Base-by-base conservation (phyloP, 2,888 invertebrate genomes). In the Abrostola tripartita region DNA sequence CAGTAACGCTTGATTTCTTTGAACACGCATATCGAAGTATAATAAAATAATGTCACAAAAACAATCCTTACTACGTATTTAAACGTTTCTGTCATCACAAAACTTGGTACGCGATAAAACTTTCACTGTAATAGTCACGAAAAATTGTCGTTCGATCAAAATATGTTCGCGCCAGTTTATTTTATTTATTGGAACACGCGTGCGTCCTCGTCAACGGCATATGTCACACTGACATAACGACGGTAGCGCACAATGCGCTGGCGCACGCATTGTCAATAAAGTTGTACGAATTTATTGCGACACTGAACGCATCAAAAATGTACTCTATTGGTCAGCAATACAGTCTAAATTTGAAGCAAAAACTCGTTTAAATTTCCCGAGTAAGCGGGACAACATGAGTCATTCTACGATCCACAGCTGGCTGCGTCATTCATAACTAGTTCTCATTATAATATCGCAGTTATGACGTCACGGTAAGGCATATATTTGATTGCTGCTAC, bases 1-100 rank as follows among this genome's bases (percentile, higher is more conserved):
- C 86, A 90, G 83, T 88, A 92, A 24, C 84, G 84, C 76, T 89
- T 91, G 54, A 90, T 82, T 87, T 90, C 90, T 85, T 90, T 93
- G 73, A 88, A 85, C 71, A 91, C 89, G 85, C 89, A 85, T 74
- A 92, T 81, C 79, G 92, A 72, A 55, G 83, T 79, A 74, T 93
- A 93, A 85, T 93, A 93, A 56, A 93, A 85, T 62, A 89, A 68
- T 11, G 93, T 92, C 80, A 91, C 85, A 68, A 90, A 76, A 77
- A 90, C 74, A 71, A 92, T 80, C 80, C 88, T 88, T 54, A 85
- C 79, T 65, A 90, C 85, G 76, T 91, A 92, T 74, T 85, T 88
- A 36, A 92, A 78, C 69, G 87, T 89, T 77, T 89, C 90, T 82
- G 90, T 88, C 92, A 93, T 93, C 88, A 93, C 93, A 90, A 81